A percentile compares a stretch with the other conserved stretches of the same genome.
Conservation (phyloP, 2,797 vertebrate genomes). For the Diplodus puntazzo region DNA sequence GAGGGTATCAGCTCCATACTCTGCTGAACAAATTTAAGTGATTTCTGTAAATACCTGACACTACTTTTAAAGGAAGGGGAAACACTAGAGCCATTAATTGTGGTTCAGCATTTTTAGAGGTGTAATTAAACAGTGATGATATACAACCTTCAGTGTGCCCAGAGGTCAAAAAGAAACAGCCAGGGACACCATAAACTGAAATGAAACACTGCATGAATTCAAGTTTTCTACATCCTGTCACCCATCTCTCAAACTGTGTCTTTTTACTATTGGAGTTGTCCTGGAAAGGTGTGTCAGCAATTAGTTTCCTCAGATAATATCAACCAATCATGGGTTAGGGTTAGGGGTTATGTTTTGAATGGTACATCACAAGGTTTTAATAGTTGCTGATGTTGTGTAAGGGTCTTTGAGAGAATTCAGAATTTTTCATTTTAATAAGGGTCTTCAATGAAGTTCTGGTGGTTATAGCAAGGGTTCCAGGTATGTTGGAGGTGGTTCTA, state of each 20-base stretch:
- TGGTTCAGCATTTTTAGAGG: not conserved
- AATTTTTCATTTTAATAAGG: not conserved
- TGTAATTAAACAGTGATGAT: not conserved
- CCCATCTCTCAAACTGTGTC: not conserved
- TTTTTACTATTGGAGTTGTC: not conserved
- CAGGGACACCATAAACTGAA: not conserved
- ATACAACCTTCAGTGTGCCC: not conserved
- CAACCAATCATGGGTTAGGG: not conserved
- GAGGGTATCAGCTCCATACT: not conserved
- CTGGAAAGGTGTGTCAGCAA: not conserved
- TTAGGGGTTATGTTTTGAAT: too few relatives aligned
- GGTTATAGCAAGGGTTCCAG: too few relatives aligned
- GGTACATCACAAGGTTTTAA: not conserved
- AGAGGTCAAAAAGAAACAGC: not conserved
- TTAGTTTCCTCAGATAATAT: not conserved
- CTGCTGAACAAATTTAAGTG: not conserved
- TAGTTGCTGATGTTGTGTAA: not conserved
- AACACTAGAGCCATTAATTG: not conserved
- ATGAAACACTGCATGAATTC: not conserved
- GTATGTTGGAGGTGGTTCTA: too few relatives aligned
- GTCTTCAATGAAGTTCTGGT: not conserved
- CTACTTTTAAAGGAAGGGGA: not conserved
- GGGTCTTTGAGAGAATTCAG: not conserved
- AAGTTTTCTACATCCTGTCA: not conserved
- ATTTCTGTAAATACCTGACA: slow-evolving; percentile 1